Evolutionary conservation across 1,140 invertebrate genomes (phyloP).

Genomic region (Dolichoris vasculosae): DNA sequence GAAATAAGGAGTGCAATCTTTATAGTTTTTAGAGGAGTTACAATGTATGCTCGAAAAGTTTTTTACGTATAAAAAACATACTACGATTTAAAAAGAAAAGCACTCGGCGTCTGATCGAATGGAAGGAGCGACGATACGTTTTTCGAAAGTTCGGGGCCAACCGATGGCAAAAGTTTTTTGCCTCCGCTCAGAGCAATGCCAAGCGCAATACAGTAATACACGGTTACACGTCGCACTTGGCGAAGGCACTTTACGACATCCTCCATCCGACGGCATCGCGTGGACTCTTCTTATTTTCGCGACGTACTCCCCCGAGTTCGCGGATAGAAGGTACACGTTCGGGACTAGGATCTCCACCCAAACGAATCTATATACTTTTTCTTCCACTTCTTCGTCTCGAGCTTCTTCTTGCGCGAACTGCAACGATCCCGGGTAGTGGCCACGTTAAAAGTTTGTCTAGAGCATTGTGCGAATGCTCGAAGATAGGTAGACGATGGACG

Average conservation of each 20-base stretch:
- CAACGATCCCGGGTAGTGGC: conserved; percentile 54
- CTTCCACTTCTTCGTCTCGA: neutral
- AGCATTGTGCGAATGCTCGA: neutral
- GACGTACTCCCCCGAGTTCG: conserved; percentile 11
- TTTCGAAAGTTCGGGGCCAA: neutral
- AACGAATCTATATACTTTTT: neutral
- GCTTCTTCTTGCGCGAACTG: conserved; percentile 39
- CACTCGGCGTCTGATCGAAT: neutral
- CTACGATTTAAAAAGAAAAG: neutral
- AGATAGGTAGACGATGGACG: neutral
- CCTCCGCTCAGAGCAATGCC: neutral
- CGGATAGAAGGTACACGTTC: neutral
- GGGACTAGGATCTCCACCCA: neutral
- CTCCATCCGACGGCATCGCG: neutral
- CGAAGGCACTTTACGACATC: conserved; percentile 2
- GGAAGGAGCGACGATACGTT: neutral
- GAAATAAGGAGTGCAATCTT: neutral
- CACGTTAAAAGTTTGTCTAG: conserved; percentile 55
- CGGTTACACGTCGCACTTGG: neutral
- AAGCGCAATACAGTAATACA: neutral
- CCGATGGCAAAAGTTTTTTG: conserved; percentile 1
- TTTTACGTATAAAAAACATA: neutral
- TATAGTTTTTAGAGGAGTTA: neutral
- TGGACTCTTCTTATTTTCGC: conserved; percentile 27
- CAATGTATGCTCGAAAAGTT: neutral